Evolutionary conservation across 1,140 invertebrate genomes (phyloP), one percentile per base, ranked within the genome.

Genomic region (Euborellia annulipes): DNA sequence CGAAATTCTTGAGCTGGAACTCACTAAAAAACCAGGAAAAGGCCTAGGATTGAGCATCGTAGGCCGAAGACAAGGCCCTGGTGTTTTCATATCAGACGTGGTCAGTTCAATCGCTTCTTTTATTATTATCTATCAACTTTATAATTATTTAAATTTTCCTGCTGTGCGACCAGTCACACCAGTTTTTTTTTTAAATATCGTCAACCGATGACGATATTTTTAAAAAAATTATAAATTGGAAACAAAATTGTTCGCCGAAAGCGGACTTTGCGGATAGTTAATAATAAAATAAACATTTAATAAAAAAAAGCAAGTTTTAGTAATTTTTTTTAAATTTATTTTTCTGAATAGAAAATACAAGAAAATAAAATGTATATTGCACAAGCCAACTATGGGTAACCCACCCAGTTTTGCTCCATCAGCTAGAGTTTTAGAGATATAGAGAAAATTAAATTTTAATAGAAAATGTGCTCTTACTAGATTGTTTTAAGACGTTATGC

Each of bases 1-100:
- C 55, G 82, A 88, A 36, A 77, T 83, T 20, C 76, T 95, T 41
- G 85, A 89, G 45, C 79, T 96, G 0, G 92, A 98, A 48, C 63
- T 98, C 19, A 68, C 78, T 20, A 95, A 94, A 60, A 96, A 96
- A 61, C 72, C 85, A 0, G 90, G 89, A 8, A 85, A 90, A 67
- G 89, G 91, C 41, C 71, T 97, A 3, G 95, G 94, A 0, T 71
- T 98, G 27, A 87, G 85, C 52, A 79, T 95, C 49, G 79, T 89
- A 14, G 86, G 85, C n/a, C 79, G 83, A 39, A 82, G 85, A 53
- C 78, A 79, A 56, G 86, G 85, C 38, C 75, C 79, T 20, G 91
- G 92, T 27, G 87, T 94, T 45, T 97, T 91, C 62, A 82, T 98
- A 48, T 88, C 85, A 18, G 93, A 98, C 62, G 75, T 98, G 58